Base-by-base conservation (phyloP, 2,797 vertebrate genomes). In the Aulostomus chinensis region DNA sequence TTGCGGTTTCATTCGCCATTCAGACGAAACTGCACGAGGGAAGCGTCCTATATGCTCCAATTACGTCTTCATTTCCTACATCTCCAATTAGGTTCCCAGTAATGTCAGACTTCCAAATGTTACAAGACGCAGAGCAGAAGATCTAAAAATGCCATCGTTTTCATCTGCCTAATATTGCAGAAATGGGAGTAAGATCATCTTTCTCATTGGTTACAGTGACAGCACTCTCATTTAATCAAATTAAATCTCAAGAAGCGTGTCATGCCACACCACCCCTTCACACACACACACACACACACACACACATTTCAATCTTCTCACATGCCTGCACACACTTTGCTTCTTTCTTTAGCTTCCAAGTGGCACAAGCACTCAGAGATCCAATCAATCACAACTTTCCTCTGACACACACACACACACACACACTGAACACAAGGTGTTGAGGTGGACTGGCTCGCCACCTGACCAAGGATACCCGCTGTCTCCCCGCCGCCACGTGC, bases 151-250 rank as follows among this genome's bases (percentile, higher is more conserved):
- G 33, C 55, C 58, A 48, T 69, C 25, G 46, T 64, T 78, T 68
- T 71, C 68, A 68, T 74, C 75, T 74, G 75, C 61, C 53, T 78
- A 73, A 81, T 83, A 69, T 62, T 48, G 56, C 73, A 70, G 60
- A 76, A 69, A 77, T 30, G 33, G 40, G 59, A 50, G 63, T 66
- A 30, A 74, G 74, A 84, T 82, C 67, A 73, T 79, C 64, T 70
- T 65, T 77, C 71, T 61, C 70, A 64, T 68, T 72, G 83, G 79
- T 81, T 77, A 80, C 66, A 69, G 72, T 76, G 75, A 69, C 78
- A 67, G 76, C 73, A 25, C 66, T 84, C 67, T 57, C 61, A 67
- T 82, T 86, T 85, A 78, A 86, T 87, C 73, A 81, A 82, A 87
- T 87, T 78, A 80, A 81, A 79, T 68, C 55, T 80, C 35, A 37